These are phyloP conservation scores for Lamellibrachia luymesi DNA, from an alignment of 1,140 invertebrate species.

Conservation along the genomic window DNA sequence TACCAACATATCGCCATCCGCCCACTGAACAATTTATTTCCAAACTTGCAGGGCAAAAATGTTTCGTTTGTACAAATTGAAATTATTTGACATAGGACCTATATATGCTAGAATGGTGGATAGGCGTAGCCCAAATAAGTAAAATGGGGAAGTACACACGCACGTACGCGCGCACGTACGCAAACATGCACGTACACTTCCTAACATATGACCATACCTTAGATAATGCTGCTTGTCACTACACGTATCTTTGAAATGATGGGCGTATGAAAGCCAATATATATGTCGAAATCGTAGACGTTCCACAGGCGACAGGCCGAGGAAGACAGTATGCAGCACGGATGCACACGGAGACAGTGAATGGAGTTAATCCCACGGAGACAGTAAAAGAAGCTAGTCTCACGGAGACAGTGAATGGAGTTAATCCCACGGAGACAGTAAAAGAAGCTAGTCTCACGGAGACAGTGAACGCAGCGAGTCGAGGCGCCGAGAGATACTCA, in stretches of 20 bases:
- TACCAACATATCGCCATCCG: not conserved
- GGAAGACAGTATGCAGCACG: not conserved
- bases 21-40: not conserved
- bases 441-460: not conserved
- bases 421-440: too few species aligned
- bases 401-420: too few species aligned
- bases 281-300: too few species aligned
- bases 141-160: not conserved
- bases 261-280: not conserved
- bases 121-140: too few species aligned
- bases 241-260: not conserved
- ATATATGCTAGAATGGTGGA: not conserved
- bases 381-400: too few species aligned
- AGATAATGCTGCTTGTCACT: not conserved
- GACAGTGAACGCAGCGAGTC: not conserved
- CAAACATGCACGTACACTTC: not conserved
- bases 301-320: not conserved
- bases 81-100: not conserved
- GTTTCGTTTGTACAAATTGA: not conserved
- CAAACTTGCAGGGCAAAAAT: not conserved
- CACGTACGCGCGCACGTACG: not conserved
- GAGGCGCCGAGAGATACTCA: not conserved
- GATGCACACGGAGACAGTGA: too few species aligned
- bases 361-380: too few species aligned
- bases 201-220: not conserved